Evolutionary conservation across 2,113 vertebrate genomes (phyloP).

Genomic region (Lepus europaeus): DNA sequence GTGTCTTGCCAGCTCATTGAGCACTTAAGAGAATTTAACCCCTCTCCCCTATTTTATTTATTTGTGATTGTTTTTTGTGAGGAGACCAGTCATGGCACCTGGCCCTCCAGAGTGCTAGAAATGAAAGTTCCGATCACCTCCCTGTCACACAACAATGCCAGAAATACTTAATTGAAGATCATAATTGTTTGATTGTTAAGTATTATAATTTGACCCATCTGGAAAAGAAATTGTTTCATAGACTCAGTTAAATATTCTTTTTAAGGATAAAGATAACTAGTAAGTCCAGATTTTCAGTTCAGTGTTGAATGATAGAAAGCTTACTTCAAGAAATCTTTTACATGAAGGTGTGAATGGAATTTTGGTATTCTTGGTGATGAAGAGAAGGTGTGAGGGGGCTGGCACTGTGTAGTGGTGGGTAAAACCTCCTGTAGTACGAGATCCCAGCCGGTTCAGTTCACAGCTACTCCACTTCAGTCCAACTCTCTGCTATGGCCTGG

Average conservation of each 20-base stretch:
- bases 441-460: too few species aligned
- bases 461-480: too few species aligned
- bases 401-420: too few species aligned
- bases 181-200: slow-evolving; percentile 31
- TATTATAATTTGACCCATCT: slow-evolving; percentile 8
- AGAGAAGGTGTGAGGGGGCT: background rate
- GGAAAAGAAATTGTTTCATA: background rate
- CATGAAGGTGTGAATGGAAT: slow-evolving; percentile 28
- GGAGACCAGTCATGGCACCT: too few species aligned
- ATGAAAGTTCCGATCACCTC: background rate
- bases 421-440: too few species aligned
- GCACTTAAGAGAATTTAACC: background rate
- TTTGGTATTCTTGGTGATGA: slow-evolving; percentile 30
- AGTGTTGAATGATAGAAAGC: background rate
- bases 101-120: background rate
- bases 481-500: too few species aligned
- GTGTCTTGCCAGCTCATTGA: background rate
- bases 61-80: background rate
- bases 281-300: background rate
- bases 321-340: slow-evolving; percentile 45
- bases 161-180: background rate
- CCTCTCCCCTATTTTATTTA: background rate
- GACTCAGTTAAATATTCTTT: background rate
- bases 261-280: background rate
- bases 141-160: background rate